These are phyloP conservation scores for Hydrophis major DNA, from an alignment of 2,797 vertebrate species.

Conservation along the genomic window DNA sequence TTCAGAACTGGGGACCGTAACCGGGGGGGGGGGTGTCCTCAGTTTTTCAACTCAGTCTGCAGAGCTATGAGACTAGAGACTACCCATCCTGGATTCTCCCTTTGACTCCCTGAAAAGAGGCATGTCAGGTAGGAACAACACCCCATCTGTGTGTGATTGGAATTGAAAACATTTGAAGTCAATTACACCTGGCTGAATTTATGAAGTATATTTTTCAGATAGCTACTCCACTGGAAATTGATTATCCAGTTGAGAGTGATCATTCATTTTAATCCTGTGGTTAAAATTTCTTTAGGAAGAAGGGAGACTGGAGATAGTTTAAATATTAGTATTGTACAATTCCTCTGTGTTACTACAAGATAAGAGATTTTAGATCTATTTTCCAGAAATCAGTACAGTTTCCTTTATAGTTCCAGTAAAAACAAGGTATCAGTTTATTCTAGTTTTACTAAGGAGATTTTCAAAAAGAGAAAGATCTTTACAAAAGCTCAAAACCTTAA, in stretches of 20 bases:
- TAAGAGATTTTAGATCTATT: neutral
- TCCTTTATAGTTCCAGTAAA: neutral
- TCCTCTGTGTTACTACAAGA: neutral
- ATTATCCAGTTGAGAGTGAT: neutral
- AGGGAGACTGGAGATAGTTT: neutral
- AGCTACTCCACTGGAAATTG: neutral
- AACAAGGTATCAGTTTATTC: neutral
- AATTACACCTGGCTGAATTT: neutral
- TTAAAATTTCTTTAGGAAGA: neutral
- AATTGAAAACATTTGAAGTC: neutral
- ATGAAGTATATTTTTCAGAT: neutral
- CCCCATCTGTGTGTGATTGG: neutral
- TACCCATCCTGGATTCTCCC: too few relatives aligned
- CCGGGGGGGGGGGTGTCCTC: too few relatives aligned
- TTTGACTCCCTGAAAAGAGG: too few relatives aligned
- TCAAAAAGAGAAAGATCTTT: neutral
- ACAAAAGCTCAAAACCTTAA: neutral
- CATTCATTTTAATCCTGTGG: neutral
- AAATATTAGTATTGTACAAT: neutral
- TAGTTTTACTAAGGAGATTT: neutral
- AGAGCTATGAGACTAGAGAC: too few relatives aligned
- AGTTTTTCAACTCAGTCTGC: too few relatives aligned
- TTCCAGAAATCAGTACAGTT: neutral
- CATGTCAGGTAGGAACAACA: too few relatives aligned
- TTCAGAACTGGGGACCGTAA: too few relatives aligned